A percentile compares a stretch with the other conserved stretches of the same genome.
These are phyloP conservation scores for Microctenopoma lineatum DNA, from an alignment of 2,797 vertebrate genomes.

Conservation along the genomic window DNA sequence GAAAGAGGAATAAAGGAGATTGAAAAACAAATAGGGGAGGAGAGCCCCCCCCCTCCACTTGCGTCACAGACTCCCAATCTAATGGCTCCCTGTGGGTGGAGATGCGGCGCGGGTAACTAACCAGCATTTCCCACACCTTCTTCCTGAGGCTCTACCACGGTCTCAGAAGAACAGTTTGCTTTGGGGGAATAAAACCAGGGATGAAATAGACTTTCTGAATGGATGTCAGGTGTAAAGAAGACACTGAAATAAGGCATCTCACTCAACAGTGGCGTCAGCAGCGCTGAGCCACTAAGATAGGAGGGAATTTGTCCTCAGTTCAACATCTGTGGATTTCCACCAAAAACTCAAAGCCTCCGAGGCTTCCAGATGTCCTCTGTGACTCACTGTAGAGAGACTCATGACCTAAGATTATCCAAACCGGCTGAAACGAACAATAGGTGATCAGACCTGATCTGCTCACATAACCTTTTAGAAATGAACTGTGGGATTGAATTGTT, in stretches of 20 bases:
- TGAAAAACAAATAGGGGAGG: constrained; percentile 67
- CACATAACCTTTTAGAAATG: constrained; percentile 11
- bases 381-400: constrained; percentile 39
- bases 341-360: constrained; percentile 62
- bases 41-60: constrained; percentile 45
- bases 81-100: constrained; percentile 89
- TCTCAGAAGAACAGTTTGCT: constrained; percentile 49
- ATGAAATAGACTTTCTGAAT: constrained; percentile 27
- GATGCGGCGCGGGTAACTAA: constrained; percentile 87
- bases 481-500: constrained; percentile 12
- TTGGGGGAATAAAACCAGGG: constrained; percentile 69
- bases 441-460: neutral
- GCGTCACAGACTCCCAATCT: constrained; percentile 71
- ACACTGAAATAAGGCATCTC: constrained; percentile 5
- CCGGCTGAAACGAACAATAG: constrained; percentile 10
- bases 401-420: constrained; percentile 13
- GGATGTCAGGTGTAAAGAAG: constrained; percentile 12
- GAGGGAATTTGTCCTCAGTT: constrained; percentile 41
- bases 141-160: constrained; percentile 74
- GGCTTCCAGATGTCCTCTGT: constrained; percentile 72
- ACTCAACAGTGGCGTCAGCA: constrained; percentile 20
- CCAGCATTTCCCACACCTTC: constrained; percentile 68
- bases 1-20: constrained; percentile 6
- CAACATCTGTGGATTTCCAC: constrained; percentile 72
- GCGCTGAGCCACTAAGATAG: constrained; percentile 16